A percentile compares a stretch with the other conserved stretches of the same genome.
phyloP scores from a whole-genome alignment of 2,888 invertebrate genomes.

The Trichopoda pennipes region DNA sequence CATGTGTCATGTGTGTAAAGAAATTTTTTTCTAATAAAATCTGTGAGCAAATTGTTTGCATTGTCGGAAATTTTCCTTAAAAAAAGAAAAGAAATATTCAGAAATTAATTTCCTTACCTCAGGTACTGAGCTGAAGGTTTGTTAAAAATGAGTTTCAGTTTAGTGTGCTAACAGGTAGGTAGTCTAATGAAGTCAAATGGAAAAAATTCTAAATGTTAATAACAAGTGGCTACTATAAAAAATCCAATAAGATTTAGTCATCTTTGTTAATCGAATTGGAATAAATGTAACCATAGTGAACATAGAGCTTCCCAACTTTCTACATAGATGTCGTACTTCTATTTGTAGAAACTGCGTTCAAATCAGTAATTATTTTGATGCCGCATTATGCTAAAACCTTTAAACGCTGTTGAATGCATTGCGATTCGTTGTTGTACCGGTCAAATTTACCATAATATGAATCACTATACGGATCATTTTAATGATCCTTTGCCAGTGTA shows the following conservation, averaged over 20 bases:
- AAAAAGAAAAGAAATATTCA: not conserved
- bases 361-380: too few relatives aligned
- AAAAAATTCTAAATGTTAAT: not conserved
- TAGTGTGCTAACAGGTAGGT: too few relatives aligned
- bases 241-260: constrained; percentile 17
- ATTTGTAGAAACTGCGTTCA: too few relatives aligned
- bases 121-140: constrained; percentile 1
- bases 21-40: constrained; percentile 12
- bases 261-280: not conserved
- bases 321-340: not conserved
- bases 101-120: constrained; percentile 31
- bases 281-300: not conserved
- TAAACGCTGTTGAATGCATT: too few relatives aligned
- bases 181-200: constrained; percentile 17
- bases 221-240: constrained; percentile 3
- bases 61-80: not conserved
- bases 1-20: constrained; percentile 13
- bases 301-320: not conserved
- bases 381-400: too few relatives aligned
- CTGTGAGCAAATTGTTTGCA: constrained; percentile 22
- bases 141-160: too few relatives aligned
- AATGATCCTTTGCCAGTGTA: too few relatives aligned
- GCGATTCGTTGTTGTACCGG: too few relatives aligned
- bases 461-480: too few relatives aligned
- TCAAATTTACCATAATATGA: too few relatives aligned